Percentiles rank a stretch among this genome's conserved stretches.
Conservation (phyloP, 2,888 invertebrate species). For the Hirtodrosophila cameraria region DNA sequence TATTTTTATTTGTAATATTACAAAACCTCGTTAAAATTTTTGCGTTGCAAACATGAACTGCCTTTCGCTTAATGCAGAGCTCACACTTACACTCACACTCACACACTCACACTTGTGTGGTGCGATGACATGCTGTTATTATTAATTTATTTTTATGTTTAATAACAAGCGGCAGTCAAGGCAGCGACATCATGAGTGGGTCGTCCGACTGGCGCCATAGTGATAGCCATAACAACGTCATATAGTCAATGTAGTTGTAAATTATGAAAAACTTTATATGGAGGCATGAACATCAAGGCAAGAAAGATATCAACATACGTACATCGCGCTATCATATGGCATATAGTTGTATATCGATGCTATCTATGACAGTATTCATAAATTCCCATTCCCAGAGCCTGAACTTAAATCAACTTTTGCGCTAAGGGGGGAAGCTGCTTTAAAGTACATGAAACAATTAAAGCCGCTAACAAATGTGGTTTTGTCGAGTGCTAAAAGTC, state of each 20-base stretch:
- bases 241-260: conserved; percentile 45
- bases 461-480: conserved; percentile 1
- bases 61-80: conserved; percentile 43
- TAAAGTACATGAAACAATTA: conserved; percentile 6
- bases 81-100: too few relatives aligned
- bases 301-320: neutral
- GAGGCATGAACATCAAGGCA: conserved; percentile 5
- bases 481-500: neutral
- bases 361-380: neutral
- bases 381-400: neutral
- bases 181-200: too few relatives aligned
- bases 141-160: conserved; percentile 77
- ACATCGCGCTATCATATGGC: too few relatives aligned
- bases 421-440: too few relatives aligned
- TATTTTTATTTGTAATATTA: conserved; percentile 29
- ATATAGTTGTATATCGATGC: neutral
- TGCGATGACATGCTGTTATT: conserved; percentile 45
- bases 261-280: conserved; percentile 30
- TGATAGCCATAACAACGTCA: conserved; percentile 49
- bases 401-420: neutral
- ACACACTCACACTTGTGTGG: conserved; percentile 11
- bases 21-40: conserved; percentile 67
- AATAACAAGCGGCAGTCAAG: conserved; percentile 63
- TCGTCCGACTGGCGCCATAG: conserved; percentile 48
- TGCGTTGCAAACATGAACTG: conserved; percentile 60